These are phyloP conservation scores for Dicyrtomina minuta DNA, from an alignment of 2,888 invertebrate genomes.

Conservation along the genomic window DNA sequence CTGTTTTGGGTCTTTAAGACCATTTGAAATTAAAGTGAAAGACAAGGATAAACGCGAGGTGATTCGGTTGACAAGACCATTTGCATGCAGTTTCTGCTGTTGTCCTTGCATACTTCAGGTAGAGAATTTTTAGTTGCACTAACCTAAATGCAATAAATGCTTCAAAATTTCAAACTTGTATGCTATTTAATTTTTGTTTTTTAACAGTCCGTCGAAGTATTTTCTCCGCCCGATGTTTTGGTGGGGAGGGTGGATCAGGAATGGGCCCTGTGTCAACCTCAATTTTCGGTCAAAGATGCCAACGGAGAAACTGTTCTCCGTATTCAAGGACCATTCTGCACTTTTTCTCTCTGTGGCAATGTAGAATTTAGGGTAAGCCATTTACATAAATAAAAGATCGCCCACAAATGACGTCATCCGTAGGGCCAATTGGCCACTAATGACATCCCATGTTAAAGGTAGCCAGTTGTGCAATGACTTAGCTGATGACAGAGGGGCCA, in stretches of 20 bases:
- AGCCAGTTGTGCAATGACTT: too few relatives aligned
- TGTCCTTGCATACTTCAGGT: constrained; percentile 76
- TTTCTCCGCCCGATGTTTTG: constrained; percentile 70
- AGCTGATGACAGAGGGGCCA: too few relatives aligned
- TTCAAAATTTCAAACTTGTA: too few relatives aligned
- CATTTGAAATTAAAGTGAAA: constrained; percentile 83
- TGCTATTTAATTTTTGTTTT: too few relatives aligned
- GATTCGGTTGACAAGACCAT: constrained; percentile 77
- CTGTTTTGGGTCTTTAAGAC: constrained; percentile 77
- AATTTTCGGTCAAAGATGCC: constrained; percentile 73
- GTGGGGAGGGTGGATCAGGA: constrained; percentile 71
- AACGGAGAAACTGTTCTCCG: constrained; percentile 71
- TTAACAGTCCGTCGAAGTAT: constrained; percentile 72
- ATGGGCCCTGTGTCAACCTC: constrained; percentile 69
- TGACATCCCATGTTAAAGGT: too few relatives aligned
- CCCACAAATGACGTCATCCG: too few relatives aligned
- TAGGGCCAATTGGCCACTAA: too few relatives aligned
- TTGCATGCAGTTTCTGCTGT: constrained; percentile 78
- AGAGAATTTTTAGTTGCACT: too few relatives aligned
- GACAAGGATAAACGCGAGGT: constrained; percentile 82
- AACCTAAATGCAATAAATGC: too few relatives aligned
- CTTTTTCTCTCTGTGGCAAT: constrained; percentile 76
- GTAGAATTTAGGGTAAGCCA: constrained; percentile 82
- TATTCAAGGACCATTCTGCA: constrained; percentile 80
- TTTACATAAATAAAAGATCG: too few relatives aligned